Conservation (phyloP, 2,797 vertebrate species). For the Peromyscus aztecus region DNA sequence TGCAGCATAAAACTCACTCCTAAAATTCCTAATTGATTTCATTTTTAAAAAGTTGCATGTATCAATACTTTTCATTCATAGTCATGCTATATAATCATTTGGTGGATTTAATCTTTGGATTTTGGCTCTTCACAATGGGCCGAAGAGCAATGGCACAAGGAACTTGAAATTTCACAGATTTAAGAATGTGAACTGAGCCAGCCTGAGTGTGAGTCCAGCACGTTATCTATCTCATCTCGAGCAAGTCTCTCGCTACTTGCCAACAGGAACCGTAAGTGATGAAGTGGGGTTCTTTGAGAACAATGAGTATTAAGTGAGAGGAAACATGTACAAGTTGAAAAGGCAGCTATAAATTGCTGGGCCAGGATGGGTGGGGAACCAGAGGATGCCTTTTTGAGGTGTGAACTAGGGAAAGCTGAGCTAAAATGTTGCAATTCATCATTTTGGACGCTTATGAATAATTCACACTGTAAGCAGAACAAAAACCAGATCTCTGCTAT, state of each 20-base stretch:
- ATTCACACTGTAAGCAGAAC: background rate
- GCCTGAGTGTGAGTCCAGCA: background rate
- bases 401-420: slow-evolving; percentile 2
- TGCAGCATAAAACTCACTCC: background rate
- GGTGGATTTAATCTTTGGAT: background rate
- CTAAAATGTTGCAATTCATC: background rate
- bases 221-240: background rate
- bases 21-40: slow-evolving; percentile 47
- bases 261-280: background rate
- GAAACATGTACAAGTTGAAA: background rate
- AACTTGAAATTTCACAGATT: slow-evolving; percentile 2
- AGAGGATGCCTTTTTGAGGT: background rate
- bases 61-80: background rate
- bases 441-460: background rate
- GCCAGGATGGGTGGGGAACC: background rate
- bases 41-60: background rate
- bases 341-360: background rate
- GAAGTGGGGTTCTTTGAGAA: slow-evolving; percentile 39
- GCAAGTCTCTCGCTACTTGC: background rate
- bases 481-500: background rate
- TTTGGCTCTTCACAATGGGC: slow-evolving; percentile 36
- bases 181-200: background rate
- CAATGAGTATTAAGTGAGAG: slow-evolving; percentile 27
- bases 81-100: background rate
- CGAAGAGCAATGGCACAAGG: background rate